These are phyloP conservation scores for Delia radicum DNA, from an alignment of 1,140 invertebrate genomes.

Conservation along the genomic window DNA sequence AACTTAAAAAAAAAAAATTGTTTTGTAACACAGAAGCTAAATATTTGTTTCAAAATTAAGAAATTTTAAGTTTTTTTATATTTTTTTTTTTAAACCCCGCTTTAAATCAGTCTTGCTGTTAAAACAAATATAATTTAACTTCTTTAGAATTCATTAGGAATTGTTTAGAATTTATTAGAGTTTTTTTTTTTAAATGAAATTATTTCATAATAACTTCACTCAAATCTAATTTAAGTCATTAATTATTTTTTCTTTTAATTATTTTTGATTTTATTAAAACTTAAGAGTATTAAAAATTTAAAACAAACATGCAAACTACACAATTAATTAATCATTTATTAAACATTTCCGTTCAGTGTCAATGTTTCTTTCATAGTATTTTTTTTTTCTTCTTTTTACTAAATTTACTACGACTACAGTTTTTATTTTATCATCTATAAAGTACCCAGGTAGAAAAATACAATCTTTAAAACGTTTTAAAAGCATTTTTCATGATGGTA, in stretches of 20 bases:
- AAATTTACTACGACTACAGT: too few relatives aligned
- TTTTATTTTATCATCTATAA: too few relatives aligned
- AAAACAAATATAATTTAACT: not conserved
- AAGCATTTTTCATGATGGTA: too few relatives aligned
- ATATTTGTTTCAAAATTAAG: too few relatives aligned
- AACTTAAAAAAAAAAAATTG: too few relatives aligned
- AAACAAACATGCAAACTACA: slow-evolving; percentile 9
- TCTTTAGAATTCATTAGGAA: not conserved
- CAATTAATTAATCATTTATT: slow-evolving; percentile 43
- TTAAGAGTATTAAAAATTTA: too few relatives aligned
- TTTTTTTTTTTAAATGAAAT: not conserved
- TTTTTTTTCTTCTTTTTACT: too few relatives aligned
- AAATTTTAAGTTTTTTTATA: too few relatives aligned
- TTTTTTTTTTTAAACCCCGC: not conserved
- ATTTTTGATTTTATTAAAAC: not conserved
- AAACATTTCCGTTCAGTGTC: slow-evolving; percentile 57
- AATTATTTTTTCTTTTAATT: not conserved
- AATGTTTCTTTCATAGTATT: slow-evolving; percentile 53
- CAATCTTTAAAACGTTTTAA: too few relatives aligned
- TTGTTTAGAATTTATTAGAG: not conserved
- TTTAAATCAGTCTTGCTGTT: not conserved
- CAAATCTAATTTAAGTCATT: not conserved
- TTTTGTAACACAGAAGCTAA: too few relatives aligned
- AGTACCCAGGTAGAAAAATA: too few relatives aligned
- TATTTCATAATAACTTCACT: not conserved